A percentile compares a stretch with the other conserved stretches of the same genome.
phyloP scores from a whole-genome alignment of 2,888 invertebrate species.

The Epiblema foenella region DNA sequence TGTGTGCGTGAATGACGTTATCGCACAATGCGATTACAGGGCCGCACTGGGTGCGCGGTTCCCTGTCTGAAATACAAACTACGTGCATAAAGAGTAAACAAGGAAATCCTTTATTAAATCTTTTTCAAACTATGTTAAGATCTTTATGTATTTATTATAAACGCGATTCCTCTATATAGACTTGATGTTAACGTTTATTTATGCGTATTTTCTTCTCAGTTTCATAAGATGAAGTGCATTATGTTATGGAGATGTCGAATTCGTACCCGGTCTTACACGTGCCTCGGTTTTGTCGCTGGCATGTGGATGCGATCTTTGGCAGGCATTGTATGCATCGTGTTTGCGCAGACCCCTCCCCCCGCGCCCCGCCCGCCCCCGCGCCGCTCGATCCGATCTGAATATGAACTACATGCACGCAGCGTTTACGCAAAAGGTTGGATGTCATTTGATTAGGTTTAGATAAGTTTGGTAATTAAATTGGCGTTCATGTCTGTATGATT shows the following conservation, averaged over 20 bases:
- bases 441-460: slow-evolving; percentile 48
- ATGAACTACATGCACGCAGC: slow-evolving; percentile 61
- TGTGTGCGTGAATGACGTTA: slow-evolving; percentile 84
- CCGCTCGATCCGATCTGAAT: slow-evolving; percentile 54
- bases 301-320: slow-evolving; percentile 78
- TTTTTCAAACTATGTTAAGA: neutral
- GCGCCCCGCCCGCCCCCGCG: slow-evolving; percentile 44
- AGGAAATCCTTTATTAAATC: neutral
- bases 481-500: neutral
- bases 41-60: slow-evolving; percentile 63
- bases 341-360: slow-evolving; percentile 67
- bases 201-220: neutral
- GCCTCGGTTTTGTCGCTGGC: slow-evolving; percentile 74
- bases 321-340: slow-evolving; percentile 82
- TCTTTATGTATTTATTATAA: neutral
- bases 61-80: slow-evolving; percentile 42
- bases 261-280: slow-evolving; percentile 81
- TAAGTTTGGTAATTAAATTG: slow-evolving; percentile 14
- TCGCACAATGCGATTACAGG: slow-evolving; percentile 83
- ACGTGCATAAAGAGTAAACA: slow-evolving; percentile 18
- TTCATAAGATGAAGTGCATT: slow-evolving; percentile 50
- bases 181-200: neutral
- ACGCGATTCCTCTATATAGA: neutral
- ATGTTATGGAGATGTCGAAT: slow-evolving; percentile 52
- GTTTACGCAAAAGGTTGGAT: slow-evolving; percentile 48